Conservation (phyloP, 2,113 vertebrate genomes). For the Ceyx melanurus region DNA sequence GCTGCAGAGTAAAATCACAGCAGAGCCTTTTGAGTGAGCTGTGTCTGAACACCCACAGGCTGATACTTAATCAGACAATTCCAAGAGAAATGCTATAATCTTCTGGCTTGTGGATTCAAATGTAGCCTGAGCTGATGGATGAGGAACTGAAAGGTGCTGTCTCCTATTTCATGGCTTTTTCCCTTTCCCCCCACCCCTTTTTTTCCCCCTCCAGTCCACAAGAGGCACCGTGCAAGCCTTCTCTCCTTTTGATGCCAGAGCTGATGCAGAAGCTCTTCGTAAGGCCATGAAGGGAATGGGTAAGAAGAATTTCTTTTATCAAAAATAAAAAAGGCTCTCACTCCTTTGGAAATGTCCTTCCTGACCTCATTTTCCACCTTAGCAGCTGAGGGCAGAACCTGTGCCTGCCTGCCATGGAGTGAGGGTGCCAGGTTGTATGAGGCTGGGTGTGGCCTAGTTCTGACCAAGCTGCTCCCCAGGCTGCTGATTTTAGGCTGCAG, state of each 20-base stretch:
- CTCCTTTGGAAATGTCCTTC: not conserved
- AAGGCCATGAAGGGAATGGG: constrained; percentile 97
- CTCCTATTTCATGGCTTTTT: not conserved
- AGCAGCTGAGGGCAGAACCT: not conserved
- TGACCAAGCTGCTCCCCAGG: not conserved
- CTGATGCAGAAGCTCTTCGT: constrained; percentile 88
- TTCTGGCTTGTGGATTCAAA: not conserved
- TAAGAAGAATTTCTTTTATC: constrained; percentile 48
- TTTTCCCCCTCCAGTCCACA: constrained; percentile 42
- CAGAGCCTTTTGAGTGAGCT: not conserved
- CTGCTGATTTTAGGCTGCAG: not conserved
- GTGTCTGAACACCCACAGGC: not conserved
- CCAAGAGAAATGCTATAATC: not conserved
- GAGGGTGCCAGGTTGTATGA: not conserved
- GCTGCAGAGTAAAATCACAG: not conserved
- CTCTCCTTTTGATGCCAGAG: constrained; percentile 85
- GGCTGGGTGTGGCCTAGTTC: not conserved
- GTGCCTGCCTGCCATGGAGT: not conserved
- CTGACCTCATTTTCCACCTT: not conserved
- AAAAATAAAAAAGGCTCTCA: not conserved
- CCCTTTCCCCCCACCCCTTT: not conserved
- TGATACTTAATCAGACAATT: not conserved
- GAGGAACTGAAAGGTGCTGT: not conserved
- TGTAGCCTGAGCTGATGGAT: not conserved
- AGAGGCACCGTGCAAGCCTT: constrained; percentile 87